Evolutionary conservation across 2,113 vertebrate genomes (phyloP), one percentile per base, ranked within the genome.

Genomic region (Sinocyclocheilus anshuiensis): DNA sequence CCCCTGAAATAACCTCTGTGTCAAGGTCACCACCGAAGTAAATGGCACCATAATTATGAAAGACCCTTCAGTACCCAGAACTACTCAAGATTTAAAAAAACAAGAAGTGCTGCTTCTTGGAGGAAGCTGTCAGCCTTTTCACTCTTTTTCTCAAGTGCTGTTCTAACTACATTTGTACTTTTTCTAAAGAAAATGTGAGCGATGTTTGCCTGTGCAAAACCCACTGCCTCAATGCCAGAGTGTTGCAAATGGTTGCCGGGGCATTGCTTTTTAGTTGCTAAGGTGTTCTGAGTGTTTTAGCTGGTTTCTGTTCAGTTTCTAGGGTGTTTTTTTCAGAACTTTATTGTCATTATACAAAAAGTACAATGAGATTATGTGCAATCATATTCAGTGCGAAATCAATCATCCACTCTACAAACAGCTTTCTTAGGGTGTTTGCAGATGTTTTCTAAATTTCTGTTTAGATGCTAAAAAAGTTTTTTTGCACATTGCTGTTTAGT

Each of bases 41-140:
- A 77, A 53, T 77, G 76, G 48, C 76, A 77, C 50, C 50, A 22
- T 77, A 55, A 77, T 77, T 77, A 77, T 77, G 26, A 55, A 77
- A 53, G 75, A 77, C 75, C 45, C 48, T 77, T 77, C 42, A 77
- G 50, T 55, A 77, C 8, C 15, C 1, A 55, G 36, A 42, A n/a
- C 36, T 3, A n/a, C 71, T 42, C 20, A 42, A 72, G 18, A 8
- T 36, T 15, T 22, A 45, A 45, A 45, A 39, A 39, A 61, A 65
- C 7, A 61, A 59, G 1, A 22, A 59, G 20, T 22, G 18, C 36
- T 74, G 20, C 36, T 39, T 42, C 20, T 36, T 39, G 16, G 16
- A 36, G 29, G 29, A 36, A 20, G 67, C 67, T 71, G 16, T 39
- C 33, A 39, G 33, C 0, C 18, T 22, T 72, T 72, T 42, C 9